Conservation (phyloP, 2,113 vertebrate genomes). For the Hystrix cristata region DNA sequence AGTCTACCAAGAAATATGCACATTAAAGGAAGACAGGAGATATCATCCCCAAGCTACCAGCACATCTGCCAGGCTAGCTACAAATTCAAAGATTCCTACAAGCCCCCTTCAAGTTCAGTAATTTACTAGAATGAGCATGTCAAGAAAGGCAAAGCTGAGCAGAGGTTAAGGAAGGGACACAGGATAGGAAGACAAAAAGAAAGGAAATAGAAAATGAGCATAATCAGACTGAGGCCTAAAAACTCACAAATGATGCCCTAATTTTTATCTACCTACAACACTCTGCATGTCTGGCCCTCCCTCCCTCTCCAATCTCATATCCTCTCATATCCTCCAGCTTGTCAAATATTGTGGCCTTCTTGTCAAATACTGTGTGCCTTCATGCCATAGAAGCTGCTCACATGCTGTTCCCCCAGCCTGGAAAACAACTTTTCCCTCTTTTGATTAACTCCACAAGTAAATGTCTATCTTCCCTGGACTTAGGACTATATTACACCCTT, state of each 20-base stretch:
- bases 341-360: neutral
- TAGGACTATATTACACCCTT: neutral
- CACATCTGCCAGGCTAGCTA: neutral
- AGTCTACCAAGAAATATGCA: neutral
- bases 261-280: neutral
- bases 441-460: neutral
- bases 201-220: neutral
- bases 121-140: neutral
- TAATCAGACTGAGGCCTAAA: rapidly evolving
- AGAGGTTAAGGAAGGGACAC: neutral
- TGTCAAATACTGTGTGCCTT: neutral
- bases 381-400: neutral
- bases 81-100: neutral
- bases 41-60: neutral
- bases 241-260: neutral
- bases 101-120: neutral
- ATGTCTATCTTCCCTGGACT: neutral
- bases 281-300: rapidly evolving
- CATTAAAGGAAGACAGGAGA: neutral
- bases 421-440: neutral
- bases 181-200: neutral
- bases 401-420: neutral
- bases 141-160: neutral
- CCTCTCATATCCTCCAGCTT: neutral
- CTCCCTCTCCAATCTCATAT: neutral